Evolutionary conservation across 2,113 vertebrate species (phyloP), one percentile per base, ranked within the genome.

Genomic region (Lasiurus cinereus): DNA sequence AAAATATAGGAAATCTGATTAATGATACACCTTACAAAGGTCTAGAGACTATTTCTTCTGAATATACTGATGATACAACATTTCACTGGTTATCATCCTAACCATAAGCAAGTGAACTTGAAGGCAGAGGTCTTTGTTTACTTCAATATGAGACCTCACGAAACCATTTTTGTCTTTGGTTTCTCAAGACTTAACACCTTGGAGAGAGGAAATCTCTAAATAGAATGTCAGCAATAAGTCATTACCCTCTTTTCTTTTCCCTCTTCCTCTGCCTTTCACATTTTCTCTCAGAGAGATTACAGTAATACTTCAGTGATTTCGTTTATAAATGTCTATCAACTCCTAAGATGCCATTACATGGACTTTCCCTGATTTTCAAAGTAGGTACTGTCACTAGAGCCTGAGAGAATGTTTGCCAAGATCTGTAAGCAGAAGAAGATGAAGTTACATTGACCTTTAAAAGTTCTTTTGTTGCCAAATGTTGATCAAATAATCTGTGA

Each of bases 401-500:
- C 88, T 85, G 36, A 70, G 74, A 64, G 90, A 90, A 90, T 31
- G 52, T 62, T 74, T 97, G 97, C 94, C 92, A 90, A 97, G 84
- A 83, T 86, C 93, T 48, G 82, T 36, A 64, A 90, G 94, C 94
- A 88, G 84, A 82, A 77, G 80, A 94, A 94, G 96, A 94, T 97
- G 90, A 96, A 74, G 93, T 96, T 92, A 94, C 97, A 84, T 11
- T 96, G 96, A 96, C 97, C 97, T 97, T 97, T 97, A 95, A 97
- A 97, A 88, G 96, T 96, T 90, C 92, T 78, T 97, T 88, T 92
- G 90, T 93, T 59, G 72, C 43, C 18, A 15, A 88, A 87, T 85
- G 93, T 80, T 84, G 95, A 96, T 87, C 27, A 3, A 74, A 88
- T 95, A 83, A 93, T 95, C 77, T 67, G 62, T 46, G 16, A 56